Percentiles rank a stretch among this genome's conserved stretches.
phyloP scores from a whole-genome alignment of 2,113 vertebrate species.

The Chaetodon trifascialis region DNA sequence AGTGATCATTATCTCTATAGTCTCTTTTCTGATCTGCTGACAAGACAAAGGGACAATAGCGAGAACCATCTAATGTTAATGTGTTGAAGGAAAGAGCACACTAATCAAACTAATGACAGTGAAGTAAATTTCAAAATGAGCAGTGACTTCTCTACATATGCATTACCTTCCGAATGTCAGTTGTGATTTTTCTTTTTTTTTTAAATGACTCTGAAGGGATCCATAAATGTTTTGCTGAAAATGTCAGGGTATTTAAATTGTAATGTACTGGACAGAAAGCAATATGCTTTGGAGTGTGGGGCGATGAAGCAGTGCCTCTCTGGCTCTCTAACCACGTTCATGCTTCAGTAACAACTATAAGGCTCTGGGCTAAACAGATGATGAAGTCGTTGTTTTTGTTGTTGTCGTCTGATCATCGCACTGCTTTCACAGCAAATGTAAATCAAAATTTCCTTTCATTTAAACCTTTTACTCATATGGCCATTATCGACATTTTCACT shows the following conservation, averaged over 20 bases:
- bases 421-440: constrained; percentile 24
- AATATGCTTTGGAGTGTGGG: background rate
- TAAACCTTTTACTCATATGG: background rate
- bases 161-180: background rate
- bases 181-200: background rate
- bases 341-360: constrained; percentile 47
- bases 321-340: constrained; percentile 45
- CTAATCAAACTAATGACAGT: background rate
- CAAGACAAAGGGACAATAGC: background rate
- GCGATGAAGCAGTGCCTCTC: constrained; percentile 53
- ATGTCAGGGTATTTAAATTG: constrained; percentile 5
- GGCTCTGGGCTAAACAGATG: constrained; percentile 63
- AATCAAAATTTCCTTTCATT: constrained; percentile 26
- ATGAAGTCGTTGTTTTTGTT: constrained; percentile 51
- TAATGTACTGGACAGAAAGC: background rate
- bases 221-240: background rate
- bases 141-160: background rate
- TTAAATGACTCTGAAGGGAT: background rate
- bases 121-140: background rate
- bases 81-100: background rate
- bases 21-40: constrained; percentile 1
- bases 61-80: constrained; percentile 7
- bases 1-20: background rate
- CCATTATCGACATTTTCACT: constrained; percentile 3
- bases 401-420: constrained; percentile 46